Evolutionary conservation across 1,140 invertebrate genomes (phyloP).

Genomic region (Caerostris darwini): DNA sequence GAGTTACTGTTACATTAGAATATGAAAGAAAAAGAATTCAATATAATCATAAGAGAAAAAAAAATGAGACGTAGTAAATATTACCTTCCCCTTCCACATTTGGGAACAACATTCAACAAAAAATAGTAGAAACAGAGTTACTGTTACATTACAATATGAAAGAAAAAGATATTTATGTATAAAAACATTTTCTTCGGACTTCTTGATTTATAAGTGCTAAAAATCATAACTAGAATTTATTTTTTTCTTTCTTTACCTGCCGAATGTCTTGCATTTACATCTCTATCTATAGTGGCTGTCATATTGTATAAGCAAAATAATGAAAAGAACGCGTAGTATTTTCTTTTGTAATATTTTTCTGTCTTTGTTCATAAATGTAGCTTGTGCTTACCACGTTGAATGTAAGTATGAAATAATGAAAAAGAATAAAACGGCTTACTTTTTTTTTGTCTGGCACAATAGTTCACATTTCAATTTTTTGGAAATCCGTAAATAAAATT

Average conservation of each 20-base stretch:
- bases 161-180: too few species aligned
- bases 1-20: background rate
- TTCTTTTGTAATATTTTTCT: too few species aligned
- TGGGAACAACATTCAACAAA: background rate
- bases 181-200: too few species aligned
- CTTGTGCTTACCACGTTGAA: background rate
- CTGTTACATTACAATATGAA: background rate
- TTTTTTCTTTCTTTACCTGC: too few species aligned
- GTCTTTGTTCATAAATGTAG: conserved; percentile 3
- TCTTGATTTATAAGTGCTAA: too few species aligned
- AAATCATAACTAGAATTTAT: background rate
- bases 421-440: background rate
- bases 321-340: background rate
- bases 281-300: background rate
- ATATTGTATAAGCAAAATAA: background rate
- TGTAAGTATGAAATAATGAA: too few species aligned
- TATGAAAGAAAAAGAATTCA: background rate
- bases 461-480: background rate
- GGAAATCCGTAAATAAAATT: background rate
- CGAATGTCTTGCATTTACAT: background rate
- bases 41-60: background rate
- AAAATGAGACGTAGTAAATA: background rate
- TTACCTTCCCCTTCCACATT: background rate
- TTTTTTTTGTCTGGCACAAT: background rate
- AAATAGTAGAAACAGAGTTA: too few species aligned